phyloP scores from a whole-genome alignment of 2,888 invertebrate genomes.

The Hemaris fuciformis region DNA sequence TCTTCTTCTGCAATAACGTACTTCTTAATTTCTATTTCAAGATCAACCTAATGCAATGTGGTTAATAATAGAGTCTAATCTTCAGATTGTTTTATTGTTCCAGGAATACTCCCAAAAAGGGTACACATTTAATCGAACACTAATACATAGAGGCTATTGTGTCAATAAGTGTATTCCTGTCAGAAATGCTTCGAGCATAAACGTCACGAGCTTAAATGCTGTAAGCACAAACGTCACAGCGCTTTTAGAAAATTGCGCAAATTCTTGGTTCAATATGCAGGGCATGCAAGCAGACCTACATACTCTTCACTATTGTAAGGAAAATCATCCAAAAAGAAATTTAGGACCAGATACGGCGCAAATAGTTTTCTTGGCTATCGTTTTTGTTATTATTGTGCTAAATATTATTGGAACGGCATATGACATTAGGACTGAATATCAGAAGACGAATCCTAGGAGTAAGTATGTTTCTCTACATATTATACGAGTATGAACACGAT shows the following conservation, averaged over 20 bases:
- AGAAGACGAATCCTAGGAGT: slow-evolving; percentile 27
- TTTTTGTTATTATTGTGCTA: slow-evolving; percentile 26
- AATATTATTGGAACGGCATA: slow-evolving; percentile 39
- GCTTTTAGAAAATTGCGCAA: neutral
- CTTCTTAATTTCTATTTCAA: too few species aligned
- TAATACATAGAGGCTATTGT: slow-evolving; percentile 49
- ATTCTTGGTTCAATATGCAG: neutral
- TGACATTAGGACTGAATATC: slow-evolving; percentile 26
- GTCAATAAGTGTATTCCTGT: slow-evolving; percentile 23
- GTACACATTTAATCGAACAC: slow-evolving; percentile 38
- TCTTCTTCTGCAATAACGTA: too few species aligned
- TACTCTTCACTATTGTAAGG: neutral
- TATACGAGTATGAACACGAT: too few species aligned
- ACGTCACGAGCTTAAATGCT: neutral
- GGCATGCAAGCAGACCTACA: neutral
- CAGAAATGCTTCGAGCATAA: neutral
- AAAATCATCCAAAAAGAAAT: neutral
- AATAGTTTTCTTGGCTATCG: slow-evolving; percentile 2
- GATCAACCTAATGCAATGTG: too few species aligned
- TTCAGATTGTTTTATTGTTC: neutral
- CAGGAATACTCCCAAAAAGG: slow-evolving; percentile 33
- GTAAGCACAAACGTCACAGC: neutral
- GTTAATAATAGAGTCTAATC: too few species aligned
- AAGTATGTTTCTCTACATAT: too few species aligned
- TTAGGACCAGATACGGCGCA: neutral